phyloP scores from a whole-genome alignment of 1,140 invertebrate species.

The Drosophila nigrodunni region DNA sequence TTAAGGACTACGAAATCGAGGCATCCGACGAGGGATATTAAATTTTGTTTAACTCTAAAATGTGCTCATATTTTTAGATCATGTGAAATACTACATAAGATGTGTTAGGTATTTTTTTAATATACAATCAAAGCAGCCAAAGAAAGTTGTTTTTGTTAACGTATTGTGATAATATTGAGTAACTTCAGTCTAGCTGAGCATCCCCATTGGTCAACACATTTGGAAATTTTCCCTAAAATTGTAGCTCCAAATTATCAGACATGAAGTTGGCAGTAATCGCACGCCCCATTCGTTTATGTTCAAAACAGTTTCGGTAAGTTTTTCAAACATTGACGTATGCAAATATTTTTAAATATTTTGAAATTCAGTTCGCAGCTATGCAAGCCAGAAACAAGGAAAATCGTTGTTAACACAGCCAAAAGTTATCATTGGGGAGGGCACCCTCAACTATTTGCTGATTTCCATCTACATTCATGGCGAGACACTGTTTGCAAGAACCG shows the following conservation, averaged over 20 bases:
- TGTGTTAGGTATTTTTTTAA: background rate
- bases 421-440: conserved; percentile 41
- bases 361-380: conserved; percentile 11
- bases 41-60: background rate
- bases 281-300: background rate
- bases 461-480: conserved; percentile 53
- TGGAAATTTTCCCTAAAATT: conserved; percentile 15
- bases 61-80: background rate
- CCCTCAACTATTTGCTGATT: conserved; percentile 33
- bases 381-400: background rate
- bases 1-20: conserved; percentile 75
- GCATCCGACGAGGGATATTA: conserved; percentile 82
- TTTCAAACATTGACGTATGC: background rate
- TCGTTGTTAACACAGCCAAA: conserved; percentile 8
- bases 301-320: conserved; percentile 39
- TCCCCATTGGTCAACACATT: conserved; percentile 2
- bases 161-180: background rate
- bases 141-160: background rate
- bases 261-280: background rate
- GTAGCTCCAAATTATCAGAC: background rate
- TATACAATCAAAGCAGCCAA: conserved; percentile 22
- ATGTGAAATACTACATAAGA: conserved; percentile 2
- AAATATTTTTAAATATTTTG: background rate
- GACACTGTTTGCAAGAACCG: conserved; percentile 28
- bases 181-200: background rate